Conservation (phyloP, 2,113 vertebrate species). For the Laticauda laticaudata region DNA sequence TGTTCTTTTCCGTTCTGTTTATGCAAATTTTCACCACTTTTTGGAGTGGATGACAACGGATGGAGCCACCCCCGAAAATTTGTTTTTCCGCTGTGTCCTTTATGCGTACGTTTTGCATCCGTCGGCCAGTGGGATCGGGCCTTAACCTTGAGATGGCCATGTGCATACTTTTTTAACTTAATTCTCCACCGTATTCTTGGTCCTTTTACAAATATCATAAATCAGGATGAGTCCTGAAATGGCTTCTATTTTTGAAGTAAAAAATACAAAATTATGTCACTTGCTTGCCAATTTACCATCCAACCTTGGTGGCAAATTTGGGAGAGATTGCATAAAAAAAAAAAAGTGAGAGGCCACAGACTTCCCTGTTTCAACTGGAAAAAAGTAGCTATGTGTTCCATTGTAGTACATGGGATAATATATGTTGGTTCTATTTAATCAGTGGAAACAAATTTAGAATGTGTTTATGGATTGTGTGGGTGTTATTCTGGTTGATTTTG, state of each 20-base stretch:
- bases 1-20: too few species aligned
- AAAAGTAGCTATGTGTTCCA: background rate
- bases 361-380: background rate
- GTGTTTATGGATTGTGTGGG: background rate
- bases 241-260: background rate
- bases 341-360: background rate
- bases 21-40: too few species aligned
- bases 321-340: background rate
- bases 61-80: too few species aligned
- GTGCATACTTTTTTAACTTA: background rate
- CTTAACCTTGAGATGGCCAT: background rate
- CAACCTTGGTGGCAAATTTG: background rate
- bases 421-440: background rate
- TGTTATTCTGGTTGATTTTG: background rate
- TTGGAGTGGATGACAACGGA: too few species aligned
- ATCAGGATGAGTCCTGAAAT: background rate
- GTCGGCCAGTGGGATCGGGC: too few species aligned
- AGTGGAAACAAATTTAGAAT: background rate
- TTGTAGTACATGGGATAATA: background rate
- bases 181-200: background rate
- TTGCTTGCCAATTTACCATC: background rate
- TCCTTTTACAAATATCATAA: background rate
- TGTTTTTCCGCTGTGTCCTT: too few species aligned
- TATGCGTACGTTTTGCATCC: too few species aligned
- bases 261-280: background rate